Percentiles rank a stretch among this genome's conserved stretches.
Evolutionary conservation across 2,113 vertebrate species (phyloP).

Genomic region (Ranitomeya variabilis): DNA sequence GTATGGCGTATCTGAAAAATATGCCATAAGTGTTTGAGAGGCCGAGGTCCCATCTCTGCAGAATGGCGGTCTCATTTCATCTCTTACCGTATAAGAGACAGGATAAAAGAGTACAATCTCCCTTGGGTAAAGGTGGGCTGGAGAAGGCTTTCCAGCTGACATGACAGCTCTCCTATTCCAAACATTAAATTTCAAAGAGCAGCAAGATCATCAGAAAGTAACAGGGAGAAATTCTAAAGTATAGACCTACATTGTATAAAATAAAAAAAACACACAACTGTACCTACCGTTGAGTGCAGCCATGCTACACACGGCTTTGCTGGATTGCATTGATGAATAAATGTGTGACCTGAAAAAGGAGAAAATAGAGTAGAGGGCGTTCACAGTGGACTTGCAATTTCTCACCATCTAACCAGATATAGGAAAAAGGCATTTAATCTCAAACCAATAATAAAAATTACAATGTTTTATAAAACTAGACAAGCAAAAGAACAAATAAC

Average conservation of each 20-base stretch:
- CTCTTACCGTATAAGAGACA: too few relatives aligned
- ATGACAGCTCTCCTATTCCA: too few relatives aligned
- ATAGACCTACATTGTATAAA: neutral
- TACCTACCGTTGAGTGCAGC: neutral
- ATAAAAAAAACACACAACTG: neutral
- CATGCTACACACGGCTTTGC: neutral
- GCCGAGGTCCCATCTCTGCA: too few relatives aligned
- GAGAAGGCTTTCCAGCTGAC: too few relatives aligned
- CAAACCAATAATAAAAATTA: neutral
- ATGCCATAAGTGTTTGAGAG: too few relatives aligned
- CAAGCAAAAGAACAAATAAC: neutral
- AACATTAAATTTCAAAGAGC: too few relatives aligned
- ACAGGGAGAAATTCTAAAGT: too few relatives aligned
- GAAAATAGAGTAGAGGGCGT: neutral
- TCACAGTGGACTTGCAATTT: neutral
- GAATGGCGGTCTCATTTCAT: too few relatives aligned
- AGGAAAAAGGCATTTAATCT: neutral
- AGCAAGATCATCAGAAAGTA: too few relatives aligned
- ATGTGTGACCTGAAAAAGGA: neutral
- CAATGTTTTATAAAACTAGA: neutral
- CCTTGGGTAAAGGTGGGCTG: too few relatives aligned
- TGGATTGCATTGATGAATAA: neutral
- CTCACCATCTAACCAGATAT: neutral
- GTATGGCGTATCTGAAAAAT: too few relatives aligned
- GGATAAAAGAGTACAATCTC: too few relatives aligned